Conservation (phyloP, 1,140 invertebrate species). For the Dufourea novaeangliae region DNA sequence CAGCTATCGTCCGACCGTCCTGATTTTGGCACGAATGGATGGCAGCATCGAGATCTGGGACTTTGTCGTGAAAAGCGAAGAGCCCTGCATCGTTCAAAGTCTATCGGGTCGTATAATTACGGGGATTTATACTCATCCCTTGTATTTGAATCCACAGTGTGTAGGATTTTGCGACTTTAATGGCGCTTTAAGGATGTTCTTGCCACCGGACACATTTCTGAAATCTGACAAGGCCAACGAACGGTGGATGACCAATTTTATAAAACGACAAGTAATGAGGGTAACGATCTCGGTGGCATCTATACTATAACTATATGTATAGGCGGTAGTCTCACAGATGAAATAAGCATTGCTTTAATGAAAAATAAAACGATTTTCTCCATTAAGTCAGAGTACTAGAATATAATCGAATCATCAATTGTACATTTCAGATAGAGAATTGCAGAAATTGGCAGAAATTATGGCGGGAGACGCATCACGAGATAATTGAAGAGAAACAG, state of each 20-base stretch:
- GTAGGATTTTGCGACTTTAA: conserved; percentile 82
- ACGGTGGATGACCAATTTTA: conserved; percentile 71
- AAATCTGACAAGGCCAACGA: conserved; percentile 58
- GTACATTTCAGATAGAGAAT: conserved; percentile 54
- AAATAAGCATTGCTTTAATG: too few species aligned
- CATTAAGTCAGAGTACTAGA: too few species aligned
- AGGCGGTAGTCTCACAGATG: background rate
- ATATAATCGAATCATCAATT: background rate
- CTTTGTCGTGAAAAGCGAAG: conserved; percentile 78
- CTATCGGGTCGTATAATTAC: conserved; percentile 75
- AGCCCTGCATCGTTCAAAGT: conserved; percentile 69
- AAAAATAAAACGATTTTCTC: too few species aligned
- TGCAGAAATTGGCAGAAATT: conserved; percentile 61
- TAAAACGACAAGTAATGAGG: conserved; percentile 66
- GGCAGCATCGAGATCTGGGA: conserved; percentile 84
- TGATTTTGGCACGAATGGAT: conserved; percentile 81
- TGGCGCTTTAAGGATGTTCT: conserved; percentile 84
- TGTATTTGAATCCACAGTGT: conserved; percentile 68
- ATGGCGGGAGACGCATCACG: conserved; percentile 54
- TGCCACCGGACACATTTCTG: conserved; percentile 80
- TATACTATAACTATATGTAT: background rate
- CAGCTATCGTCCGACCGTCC: conserved; percentile 76
- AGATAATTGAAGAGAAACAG: conserved; percentile 45
- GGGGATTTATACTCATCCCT: conserved; percentile 71
- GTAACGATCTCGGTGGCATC: background rate